Conservation (phyloP, 1,140 invertebrate genomes). For the Drosophila murphyi region DNA sequence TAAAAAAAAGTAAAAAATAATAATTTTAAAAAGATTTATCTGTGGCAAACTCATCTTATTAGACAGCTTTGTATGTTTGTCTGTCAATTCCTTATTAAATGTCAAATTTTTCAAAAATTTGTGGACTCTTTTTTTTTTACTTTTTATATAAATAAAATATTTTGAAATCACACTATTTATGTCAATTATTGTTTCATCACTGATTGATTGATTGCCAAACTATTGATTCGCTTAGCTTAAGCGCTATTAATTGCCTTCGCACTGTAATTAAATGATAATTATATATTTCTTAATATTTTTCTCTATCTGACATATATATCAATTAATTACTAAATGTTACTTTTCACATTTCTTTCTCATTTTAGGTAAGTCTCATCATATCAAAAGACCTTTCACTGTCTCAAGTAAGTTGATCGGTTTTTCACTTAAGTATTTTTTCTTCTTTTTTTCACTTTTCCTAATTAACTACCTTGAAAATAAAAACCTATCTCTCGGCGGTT, state of each 20-base stretch:
- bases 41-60: too few relatives aligned
- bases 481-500: background rate
- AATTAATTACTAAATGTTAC: constrained; percentile 49
- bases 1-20: too few relatives aligned
- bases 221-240: constrained; percentile 20
- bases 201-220: constrained; percentile 11
- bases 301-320: constrained; percentile 5
- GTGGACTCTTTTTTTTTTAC: too few relatives aligned
- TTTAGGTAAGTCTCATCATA: constrained; percentile 63
- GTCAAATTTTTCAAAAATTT: background rate
- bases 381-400: constrained; percentile 35
- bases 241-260: constrained; percentile 5
- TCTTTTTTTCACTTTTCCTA: constrained; percentile 1
- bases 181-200: background rate
- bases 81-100: too few relatives aligned
- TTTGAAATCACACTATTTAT: background rate
- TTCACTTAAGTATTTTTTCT: background rate
- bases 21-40: too few relatives aligned
- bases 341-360: constrained; percentile 49
- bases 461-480: constrained; percentile 1
- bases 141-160: background rate
- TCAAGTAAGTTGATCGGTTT: constrained; percentile 31
- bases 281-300: constrained; percentile 28
- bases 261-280: constrained; percentile 43
- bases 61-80: background rate